Conservation (phyloP, 2,888 invertebrate species). For the Syrista parreyssii region DNA sequence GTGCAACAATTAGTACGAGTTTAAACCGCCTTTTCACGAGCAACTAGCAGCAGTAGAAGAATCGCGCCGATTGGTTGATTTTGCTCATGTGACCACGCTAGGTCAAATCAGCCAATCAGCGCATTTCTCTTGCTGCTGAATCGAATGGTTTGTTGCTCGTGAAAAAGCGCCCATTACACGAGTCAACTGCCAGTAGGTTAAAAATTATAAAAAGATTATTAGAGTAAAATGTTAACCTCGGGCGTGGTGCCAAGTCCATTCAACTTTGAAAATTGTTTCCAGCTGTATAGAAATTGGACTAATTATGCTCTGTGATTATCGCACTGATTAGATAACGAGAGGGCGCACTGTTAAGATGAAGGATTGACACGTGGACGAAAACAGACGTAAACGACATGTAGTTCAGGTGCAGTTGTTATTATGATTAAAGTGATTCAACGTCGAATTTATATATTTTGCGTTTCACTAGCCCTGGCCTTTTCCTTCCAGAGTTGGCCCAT, state of each 20-base stretch:
- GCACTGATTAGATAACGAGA: background rate
- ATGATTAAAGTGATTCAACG: background rate
- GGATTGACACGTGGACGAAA: too few species aligned
- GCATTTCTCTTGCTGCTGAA: too few species aligned
- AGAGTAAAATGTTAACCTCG: background rate
- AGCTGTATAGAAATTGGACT: background rate
- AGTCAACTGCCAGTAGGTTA: background rate
- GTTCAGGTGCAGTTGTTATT: too few species aligned
- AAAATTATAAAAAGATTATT: background rate
- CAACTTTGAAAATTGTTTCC: background rate
- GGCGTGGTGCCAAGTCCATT: background rate
- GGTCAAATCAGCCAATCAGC: too few species aligned
- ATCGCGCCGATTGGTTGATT: too few species aligned
- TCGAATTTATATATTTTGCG: background rate
- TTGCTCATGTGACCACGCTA: too few species aligned
- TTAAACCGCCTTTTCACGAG: too few species aligned
- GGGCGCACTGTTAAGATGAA: background rate
- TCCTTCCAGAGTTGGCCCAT: background rate
- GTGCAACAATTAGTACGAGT: background rate
- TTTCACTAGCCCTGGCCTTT: background rate
- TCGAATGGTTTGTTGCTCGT: too few species aligned
- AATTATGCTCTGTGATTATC: background rate
- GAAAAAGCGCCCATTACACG: background rate
- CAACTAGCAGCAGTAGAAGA: too few species aligned
- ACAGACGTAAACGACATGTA: too few species aligned